phyloP scores from a whole-genome alignment of 2,113 vertebrate genomes.

The Myotis davidii region DNA sequence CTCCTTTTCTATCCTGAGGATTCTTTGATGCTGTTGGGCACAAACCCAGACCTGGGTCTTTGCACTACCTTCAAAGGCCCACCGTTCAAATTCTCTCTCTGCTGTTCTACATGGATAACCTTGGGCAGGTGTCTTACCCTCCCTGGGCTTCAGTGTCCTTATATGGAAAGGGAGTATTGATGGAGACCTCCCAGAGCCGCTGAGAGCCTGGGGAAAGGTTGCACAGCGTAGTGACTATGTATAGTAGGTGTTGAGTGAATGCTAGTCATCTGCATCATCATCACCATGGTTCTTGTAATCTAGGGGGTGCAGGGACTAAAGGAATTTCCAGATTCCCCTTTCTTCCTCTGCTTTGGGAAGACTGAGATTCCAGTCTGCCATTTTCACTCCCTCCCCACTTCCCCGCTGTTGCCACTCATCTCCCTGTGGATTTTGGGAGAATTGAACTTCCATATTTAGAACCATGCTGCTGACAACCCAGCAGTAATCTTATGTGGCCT shows the following conservation, averaged over 20 bases:
- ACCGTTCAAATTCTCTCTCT: not conserved
- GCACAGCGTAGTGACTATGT: accelerated
- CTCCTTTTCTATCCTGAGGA: not conserved
- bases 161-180: not conserved
- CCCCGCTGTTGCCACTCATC: not conserved
- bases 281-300: not conserved
- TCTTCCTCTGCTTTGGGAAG: not conserved
- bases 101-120: not conserved
- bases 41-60: not conserved
- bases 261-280: not conserved
- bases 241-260: not conserved
- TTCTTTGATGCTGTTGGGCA: not conserved
- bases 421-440: not conserved
- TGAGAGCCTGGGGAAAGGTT: not conserved
- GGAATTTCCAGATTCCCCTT: not conserved
- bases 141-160: not conserved
- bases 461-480: not conserved
- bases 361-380: not conserved
- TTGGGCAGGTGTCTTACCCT: not conserved
- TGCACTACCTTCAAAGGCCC: not conserved
- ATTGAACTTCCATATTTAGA: not conserved
- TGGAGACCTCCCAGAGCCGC: accelerated
- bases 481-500: not conserved
- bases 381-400: no score
- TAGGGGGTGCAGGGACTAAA: not conserved